Base-by-base conservation (phyloP, 2,113 vertebrate genomes). In the Rattus norvegicus region DNA sequence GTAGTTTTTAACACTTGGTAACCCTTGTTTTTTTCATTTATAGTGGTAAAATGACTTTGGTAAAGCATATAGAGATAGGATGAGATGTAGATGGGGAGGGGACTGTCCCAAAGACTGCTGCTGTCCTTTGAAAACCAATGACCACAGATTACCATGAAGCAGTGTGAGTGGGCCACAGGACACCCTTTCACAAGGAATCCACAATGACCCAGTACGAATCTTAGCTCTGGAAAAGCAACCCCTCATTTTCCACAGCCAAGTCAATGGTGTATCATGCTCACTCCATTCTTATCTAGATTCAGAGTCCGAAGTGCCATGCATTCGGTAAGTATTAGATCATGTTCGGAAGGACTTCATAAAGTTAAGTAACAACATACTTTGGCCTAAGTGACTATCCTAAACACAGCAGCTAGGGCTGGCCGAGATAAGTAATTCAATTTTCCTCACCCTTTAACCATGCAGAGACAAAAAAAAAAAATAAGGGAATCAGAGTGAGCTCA, bases 1-100 rank as follows among this genome's bases (percentile, higher is more conserved):
- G 88, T 92, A 75, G 16, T 54, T 94, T 94, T 61, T 90, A 75
- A 89, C 19, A 81, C 83, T 95, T 88, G 28, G 33, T 97, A 83
- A 87, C 36, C 61, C 84, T 87, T 96, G 70, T 30, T 95, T 94
- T 95, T 88, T 39, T 43, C 43, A 63, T 91, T 87, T 65, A 79
- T 61, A 28, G n/a, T 84, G 72, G 81, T 24, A 86, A 65, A 84
- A 43, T 77, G 75, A 19, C 49, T 94, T 91, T 84, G 52, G 36
- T 83, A 93, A 94, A 19, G 6, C 36, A 61, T 14, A 8, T 36
- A 10, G 76, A 30, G 49, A 61, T 72, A 67, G 12, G 30, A 75
- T 22, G 11, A 17, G 26, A 67, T 88, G 8, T n/a, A 54, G 36
- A 30, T 54, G 22, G 54, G 49, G 75, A 36, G 54, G 26, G 28